A percentile compares a stretch with the other conserved stretches of the same genome.
These are phyloP conservation scores for Amia ocellicauda DNA, from an alignment of 2,113 vertebrate species.

Conservation along the genomic window DNA sequence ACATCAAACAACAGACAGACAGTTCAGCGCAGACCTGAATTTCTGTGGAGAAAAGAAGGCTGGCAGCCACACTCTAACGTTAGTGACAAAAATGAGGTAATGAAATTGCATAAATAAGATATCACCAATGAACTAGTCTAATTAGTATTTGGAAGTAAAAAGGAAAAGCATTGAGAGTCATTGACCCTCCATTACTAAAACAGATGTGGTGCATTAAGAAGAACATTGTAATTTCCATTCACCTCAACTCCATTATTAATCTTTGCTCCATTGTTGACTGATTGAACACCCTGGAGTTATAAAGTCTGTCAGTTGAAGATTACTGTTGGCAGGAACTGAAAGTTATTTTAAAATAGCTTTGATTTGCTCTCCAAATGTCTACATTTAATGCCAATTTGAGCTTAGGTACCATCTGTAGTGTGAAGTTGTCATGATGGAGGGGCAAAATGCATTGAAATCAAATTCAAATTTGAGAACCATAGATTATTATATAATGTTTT, in stretches of 20 bases:
- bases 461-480: no score
- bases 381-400: not conserved
- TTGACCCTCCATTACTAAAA: not conserved
- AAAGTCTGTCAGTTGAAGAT: slow-evolving; percentile 5
- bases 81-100: not conserved
- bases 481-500: no score
- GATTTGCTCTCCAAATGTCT: not conserved
- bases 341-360: slow-evolving; percentile 5
- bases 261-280: not conserved
- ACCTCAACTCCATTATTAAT: no score
- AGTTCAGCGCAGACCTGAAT: slow-evolving; percentile 1
- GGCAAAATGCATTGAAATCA: no score
- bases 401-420: not conserved
- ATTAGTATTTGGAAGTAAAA: not conserved
- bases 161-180: no score
- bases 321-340: not conserved
- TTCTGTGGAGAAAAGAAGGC: not conserved
- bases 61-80: not conserved
- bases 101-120: slow-evolving; percentile 8
- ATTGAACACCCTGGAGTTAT: not conserved
- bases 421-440: no score
- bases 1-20: slow-evolving; percentile 18
- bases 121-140: not conserved
- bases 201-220: slow-evolving; percentile 6
- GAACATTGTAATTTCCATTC: not conserved